These are phyloP conservation scores for Cryptotis parvus DNA, from an alignment of 2,113 vertebrate genomes.

Conservation along the genomic window DNA sequence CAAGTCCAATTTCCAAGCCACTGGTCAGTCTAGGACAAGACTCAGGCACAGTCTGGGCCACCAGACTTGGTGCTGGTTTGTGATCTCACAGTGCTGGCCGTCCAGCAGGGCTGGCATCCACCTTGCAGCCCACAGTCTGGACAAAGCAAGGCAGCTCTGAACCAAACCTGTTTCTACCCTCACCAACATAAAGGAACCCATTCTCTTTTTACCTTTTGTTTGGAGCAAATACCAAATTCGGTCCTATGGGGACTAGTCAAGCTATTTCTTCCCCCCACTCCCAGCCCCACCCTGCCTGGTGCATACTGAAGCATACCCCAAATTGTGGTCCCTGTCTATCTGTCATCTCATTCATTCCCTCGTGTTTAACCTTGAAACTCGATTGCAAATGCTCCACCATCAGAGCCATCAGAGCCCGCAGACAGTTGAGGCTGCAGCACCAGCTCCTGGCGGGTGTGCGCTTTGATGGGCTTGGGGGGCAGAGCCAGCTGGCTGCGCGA, in stretches of 20 bases:
- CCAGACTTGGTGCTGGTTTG: not conserved
- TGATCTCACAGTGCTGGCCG: not conserved
- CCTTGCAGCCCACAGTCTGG: not conserved
- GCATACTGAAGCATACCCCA: not conserved
- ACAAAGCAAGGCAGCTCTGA: not conserved
- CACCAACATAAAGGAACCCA: not conserved
- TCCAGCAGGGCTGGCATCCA: not conserved
- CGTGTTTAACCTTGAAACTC: conserved; percentile 82
- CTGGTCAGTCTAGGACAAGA: not conserved
- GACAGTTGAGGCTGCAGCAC: conserved; percentile 75
- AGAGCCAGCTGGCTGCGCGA: conserved; percentile 86
- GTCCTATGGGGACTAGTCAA: accelerated
- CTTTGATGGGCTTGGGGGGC: conserved; percentile 84
- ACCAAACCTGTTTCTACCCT: not conserved
- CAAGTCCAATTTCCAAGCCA: not conserved
- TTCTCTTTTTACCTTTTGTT: not conserved
- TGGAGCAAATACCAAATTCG: not conserved
- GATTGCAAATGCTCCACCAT: conserved; percentile 63
- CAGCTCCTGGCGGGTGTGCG: conserved; percentile 72
- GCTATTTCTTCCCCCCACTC: not conserved
- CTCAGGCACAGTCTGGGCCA: not conserved
- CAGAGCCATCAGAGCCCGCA: conserved; percentile 77
- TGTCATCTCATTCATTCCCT: conserved; percentile 62
- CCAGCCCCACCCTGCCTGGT: not conserved
- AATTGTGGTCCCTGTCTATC: not conserved